Evolutionary conservation across 2,113 vertebrate genomes (phyloP).

Genomic region (Festucalex cinctus): DNA sequence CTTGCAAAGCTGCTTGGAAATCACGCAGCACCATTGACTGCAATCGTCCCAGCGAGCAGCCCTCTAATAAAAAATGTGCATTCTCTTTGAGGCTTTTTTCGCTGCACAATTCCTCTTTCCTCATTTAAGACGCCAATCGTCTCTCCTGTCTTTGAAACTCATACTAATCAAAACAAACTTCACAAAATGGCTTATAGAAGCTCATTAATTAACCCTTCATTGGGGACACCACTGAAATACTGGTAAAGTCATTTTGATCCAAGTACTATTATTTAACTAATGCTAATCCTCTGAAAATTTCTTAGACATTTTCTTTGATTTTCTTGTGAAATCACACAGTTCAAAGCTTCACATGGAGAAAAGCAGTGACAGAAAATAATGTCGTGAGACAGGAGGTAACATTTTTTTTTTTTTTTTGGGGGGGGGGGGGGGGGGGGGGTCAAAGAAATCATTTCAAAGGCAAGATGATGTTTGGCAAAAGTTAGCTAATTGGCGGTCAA

Average conservation of each 20-base stretch:
- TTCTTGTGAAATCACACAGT: too few relatives aligned
- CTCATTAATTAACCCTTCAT: not conserved
- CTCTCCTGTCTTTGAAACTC: slow-evolving; percentile 11
- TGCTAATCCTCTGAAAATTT: not conserved
- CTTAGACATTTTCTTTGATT: not conserved
- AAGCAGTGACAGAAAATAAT: slow-evolving; percentile 24
- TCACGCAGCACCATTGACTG: slow-evolving; percentile 7
- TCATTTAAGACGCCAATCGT: not conserved
- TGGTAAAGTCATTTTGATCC: not conserved
- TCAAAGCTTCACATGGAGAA: slow-evolving; percentile 18
- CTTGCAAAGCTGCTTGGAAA: slow-evolving; percentile 11
- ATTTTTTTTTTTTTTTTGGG: not conserved
- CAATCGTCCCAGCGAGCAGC: not conserved
- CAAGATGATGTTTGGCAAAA: slow-evolving; percentile 14
- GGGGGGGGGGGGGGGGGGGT: too few relatives aligned
- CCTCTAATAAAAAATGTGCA: not conserved
- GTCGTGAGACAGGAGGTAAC: slow-evolving; percentile 8
- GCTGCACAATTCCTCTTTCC: slow-evolving; percentile 1
- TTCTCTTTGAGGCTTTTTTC: slow-evolving; percentile 7
- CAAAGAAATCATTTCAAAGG: slow-evolving; percentile 5
- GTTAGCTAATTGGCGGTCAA: not conserved
- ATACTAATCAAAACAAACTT: slow-evolving; percentile 27
- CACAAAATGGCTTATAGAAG: slow-evolving; percentile 18
- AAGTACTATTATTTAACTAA: not conserved
- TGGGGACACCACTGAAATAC: not conserved